Percentiles rank a stretch among this genome's conserved stretches.
Evolutionary conservation across 2,888 invertebrate genomes (phyloP).

Genomic region (Heliconius charithonia): DNA sequence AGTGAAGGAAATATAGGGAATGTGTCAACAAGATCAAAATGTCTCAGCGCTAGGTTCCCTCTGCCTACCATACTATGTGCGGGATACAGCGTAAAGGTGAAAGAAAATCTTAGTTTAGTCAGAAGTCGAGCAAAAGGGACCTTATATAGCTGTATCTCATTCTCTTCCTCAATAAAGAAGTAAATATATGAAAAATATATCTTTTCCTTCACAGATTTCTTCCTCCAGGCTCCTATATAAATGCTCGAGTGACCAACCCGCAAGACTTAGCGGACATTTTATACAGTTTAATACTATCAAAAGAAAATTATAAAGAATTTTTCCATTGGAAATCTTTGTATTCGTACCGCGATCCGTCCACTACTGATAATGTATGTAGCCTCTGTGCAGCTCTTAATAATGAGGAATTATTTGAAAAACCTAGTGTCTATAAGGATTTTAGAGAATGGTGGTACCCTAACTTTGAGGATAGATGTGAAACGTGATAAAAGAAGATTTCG

Average conservation of each 20-base stretch:
- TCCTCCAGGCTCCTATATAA: constrained; percentile 71
- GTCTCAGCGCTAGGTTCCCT: not conserved
- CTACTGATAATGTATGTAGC: constrained; percentile 60
- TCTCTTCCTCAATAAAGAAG: too few relatives aligned
- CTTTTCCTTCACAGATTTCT: constrained; percentile 64
- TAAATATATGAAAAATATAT: constrained; percentile 5
- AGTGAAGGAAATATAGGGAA: not conserved
- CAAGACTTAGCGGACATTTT: constrained; percentile 60
- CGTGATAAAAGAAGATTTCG: constrained; percentile 28
- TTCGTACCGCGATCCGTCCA: constrained; percentile 55
- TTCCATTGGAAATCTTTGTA: constrained; percentile 66
- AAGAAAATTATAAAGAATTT: constrained; percentile 58
- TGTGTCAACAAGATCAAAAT: not conserved
- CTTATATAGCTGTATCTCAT: too few relatives aligned
- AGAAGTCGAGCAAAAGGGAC: too few relatives aligned
- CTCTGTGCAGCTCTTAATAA: constrained; percentile 66
- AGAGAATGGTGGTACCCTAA: constrained; percentile 68
- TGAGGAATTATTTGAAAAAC: constrained; percentile 48
- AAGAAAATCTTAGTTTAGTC: too few relatives aligned
- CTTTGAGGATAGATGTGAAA: constrained; percentile 50
- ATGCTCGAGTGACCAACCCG: constrained; percentile 55
- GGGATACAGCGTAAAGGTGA: not conserved
- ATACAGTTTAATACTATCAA: constrained; percentile 55
- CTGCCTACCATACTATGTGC: not conserved
- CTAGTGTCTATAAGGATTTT: constrained; percentile 58